Percentiles rank a stretch among this genome's conserved stretches.
Conservation (phyloP, 2,888 invertebrate species). For the Globia sparganii region DNA sequence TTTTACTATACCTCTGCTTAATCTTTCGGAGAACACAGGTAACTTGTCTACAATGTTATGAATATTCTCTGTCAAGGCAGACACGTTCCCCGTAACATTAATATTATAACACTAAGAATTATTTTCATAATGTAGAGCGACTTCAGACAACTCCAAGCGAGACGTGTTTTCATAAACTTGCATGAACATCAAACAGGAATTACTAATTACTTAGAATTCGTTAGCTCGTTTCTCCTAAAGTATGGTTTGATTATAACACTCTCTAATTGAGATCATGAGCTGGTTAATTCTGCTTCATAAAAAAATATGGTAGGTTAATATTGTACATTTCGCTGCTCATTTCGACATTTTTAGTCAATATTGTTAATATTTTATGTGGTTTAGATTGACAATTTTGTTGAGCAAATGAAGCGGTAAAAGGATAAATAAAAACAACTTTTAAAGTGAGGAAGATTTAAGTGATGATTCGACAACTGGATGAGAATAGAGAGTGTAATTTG, state of each 20-base stretch:
- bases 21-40: no score
- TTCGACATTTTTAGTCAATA: neutral
- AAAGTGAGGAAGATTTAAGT: neutral
- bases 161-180: slow-evolving; percentile 50
- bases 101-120: slow-evolving; percentile 47
- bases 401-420: neutral
- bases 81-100: slow-evolving; percentile 34
- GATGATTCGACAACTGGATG: neutral
- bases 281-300: slow-evolving; percentile 21
- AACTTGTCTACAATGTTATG: slow-evolving; percentile 56
- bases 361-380: slow-evolving; percentile 19
- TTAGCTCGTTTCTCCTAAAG: slow-evolving; percentile 27
- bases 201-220: slow-evolving; percentile 55
- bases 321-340: slow-evolving; percentile 23
- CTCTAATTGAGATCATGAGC: slow-evolving; percentile 40
- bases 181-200: slow-evolving; percentile 47
- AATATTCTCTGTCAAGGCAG: slow-evolving; percentile 66
- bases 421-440: neutral
- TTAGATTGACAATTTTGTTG: slow-evolving; percentile 23
- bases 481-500: neutral
- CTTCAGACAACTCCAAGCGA: slow-evolving; percentile 16
- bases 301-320: slow-evolving; percentile 32
- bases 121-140: slow-evolving; percentile 38
- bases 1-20: neutral
- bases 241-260: slow-evolving; percentile 46